Evolutionary conservation across 2,888 invertebrate genomes (phyloP), one percentile per base, ranked within the genome.

Genomic region (Drosophila diplacantha): DNA sequence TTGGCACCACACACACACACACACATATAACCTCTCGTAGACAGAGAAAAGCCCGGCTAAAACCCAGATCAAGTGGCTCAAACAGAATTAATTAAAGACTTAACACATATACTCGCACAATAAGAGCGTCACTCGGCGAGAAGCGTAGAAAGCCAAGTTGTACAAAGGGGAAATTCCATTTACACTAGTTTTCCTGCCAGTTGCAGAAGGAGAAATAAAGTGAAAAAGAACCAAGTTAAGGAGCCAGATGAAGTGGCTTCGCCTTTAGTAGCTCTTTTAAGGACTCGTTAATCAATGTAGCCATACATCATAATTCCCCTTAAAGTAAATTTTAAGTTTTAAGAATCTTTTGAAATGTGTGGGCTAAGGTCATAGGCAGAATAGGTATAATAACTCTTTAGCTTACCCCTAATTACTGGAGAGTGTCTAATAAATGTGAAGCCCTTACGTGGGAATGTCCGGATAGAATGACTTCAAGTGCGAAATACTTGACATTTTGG

Each of bases 401-500:
- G 37, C 6, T 18, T 37, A 5, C 18, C 39, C 39, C n/a, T 39
- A 22, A 22, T 39, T n/a, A 39, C 7, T 37, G 2, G 20, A 6
- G 9, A 18, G 18, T 8, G 14, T 22, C 1, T 16, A 16, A 16
- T 44, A 44, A 18, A 14, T 18, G 29, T 18, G n/a, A 8, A 39
- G 20, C 26, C 26, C 5, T 26, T 12, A 7, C 22, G 9, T 5
- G 0, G 24, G 35, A 22, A 51, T 11, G 32, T 14, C 22, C 22
- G 34, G n/a, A 20, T 20, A 35, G 52, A 18, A 46, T 46, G 54
- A 16, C 37, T 35, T 53, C 53, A 32, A 53, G 53, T 47, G 29
- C 56, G 43, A 34, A 58, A 59, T 59, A 31, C 59, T 37, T 59
- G 58, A 44, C 31, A 59, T 59, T 59, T 59, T 59, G 38, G 44